These are phyloP conservation scores for Neosalanx taihuensis DNA, from an alignment of 2,797 vertebrate genomes.

Conservation along the genomic window DNA sequence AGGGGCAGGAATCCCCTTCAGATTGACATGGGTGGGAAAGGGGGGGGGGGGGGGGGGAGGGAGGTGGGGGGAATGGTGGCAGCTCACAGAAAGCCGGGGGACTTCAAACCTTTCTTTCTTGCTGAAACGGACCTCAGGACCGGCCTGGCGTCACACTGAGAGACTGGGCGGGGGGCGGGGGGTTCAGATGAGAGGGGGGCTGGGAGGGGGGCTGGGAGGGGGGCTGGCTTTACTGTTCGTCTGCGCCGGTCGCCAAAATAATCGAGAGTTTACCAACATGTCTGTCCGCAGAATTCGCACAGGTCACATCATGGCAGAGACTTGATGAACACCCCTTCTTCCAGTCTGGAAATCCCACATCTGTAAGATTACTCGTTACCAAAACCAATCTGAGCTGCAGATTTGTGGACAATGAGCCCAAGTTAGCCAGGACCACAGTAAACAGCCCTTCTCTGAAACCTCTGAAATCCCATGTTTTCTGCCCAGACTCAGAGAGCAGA, in stretches of 20 bases:
- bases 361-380: not conserved
- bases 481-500: too few species aligned
- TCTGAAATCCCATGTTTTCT: not conserved
- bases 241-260: too few species aligned
- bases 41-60: not conserved
- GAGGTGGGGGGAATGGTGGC: not conserved
- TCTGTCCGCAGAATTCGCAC: not conserved
- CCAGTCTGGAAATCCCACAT: not conserved
- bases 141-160: too few species aligned
- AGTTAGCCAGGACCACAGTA: conserved; percentile 29
- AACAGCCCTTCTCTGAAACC: not conserved
- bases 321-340: not conserved
- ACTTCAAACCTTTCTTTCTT: not conserved
- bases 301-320: not conserved
- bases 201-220: too few species aligned
- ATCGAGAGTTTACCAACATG: not conserved
- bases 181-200: too few species aligned
- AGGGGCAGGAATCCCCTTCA: conserved; percentile 60
- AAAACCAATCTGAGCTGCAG: conserved; percentile 5
- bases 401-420: conserved; percentile 35
- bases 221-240: too few species aligned
- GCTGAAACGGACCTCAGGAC: too few species aligned
- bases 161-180: too few species aligned
- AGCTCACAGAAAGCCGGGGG: not conserved
- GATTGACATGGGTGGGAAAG: conserved; percentile 25